Evolutionary conservation across 1,140 invertebrate species (phyloP).

Genomic region (Zaprionus gabonicus): DNA sequence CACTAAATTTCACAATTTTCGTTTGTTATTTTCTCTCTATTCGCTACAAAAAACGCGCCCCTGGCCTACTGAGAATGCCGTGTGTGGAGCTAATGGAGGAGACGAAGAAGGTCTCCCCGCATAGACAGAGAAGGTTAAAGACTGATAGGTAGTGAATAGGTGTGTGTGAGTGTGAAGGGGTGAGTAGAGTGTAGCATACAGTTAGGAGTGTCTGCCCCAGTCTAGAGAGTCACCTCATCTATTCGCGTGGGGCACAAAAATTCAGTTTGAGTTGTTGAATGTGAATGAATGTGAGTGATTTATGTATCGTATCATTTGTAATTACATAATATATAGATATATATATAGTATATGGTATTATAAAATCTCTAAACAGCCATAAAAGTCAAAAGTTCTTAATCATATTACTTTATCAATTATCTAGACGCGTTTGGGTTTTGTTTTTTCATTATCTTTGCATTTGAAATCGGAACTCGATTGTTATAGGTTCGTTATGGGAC

Average conservation of each 20-base stretch:
- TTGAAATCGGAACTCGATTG: constrained; percentile 77
- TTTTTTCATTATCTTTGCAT: constrained; percentile 28
- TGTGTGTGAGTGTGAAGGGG: background rate
- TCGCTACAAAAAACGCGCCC: constrained; percentile 54
- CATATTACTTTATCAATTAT: constrained; percentile 64
- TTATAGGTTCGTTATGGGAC: constrained; percentile 54
- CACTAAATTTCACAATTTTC: constrained; percentile 83
- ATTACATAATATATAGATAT: constrained; percentile 48
- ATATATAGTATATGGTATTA: constrained; percentile 65
- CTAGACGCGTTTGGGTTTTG: constrained; percentile 60
- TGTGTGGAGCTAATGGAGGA: constrained; percentile 10
- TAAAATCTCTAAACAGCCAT: constrained; percentile 83
- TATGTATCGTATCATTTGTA: constrained; percentile 7
- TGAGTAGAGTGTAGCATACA: constrained; percentile 1
- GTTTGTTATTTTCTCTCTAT: constrained; percentile 67
- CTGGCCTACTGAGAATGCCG: constrained; percentile 4
- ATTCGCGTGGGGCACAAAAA: constrained; percentile 21
- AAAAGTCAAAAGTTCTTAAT: constrained; percentile 81
- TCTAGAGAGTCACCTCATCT: background rate
- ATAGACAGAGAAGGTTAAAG: constrained; percentile 5
- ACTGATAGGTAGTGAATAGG: constrained; percentile 6
- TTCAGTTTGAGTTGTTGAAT: constrained; percentile 1
- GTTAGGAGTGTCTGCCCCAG: background rate
- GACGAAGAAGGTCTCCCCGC: background rate
- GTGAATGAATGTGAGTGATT: constrained; percentile 14